Conservation (phyloP, 2,797 vertebrate species). For the Dendrocincla tyrannina region DNA sequence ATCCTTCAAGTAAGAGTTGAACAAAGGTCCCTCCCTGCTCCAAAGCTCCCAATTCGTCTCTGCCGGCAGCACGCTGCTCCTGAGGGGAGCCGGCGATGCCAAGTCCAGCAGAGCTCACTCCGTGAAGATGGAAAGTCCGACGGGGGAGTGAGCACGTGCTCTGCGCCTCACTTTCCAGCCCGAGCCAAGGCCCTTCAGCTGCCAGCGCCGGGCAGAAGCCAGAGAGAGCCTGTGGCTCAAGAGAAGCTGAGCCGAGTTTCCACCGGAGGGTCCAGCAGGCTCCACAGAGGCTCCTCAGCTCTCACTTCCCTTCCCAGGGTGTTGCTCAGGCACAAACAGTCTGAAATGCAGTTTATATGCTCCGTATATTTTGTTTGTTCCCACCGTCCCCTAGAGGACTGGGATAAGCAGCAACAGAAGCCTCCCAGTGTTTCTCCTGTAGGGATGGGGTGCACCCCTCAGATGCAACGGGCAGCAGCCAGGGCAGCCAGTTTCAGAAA, state of each 20-base stretch:
- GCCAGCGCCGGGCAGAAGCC: slow-evolving; percentile 64
- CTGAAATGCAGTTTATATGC: not conserved
- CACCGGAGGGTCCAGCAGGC: not conserved
- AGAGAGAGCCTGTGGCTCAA: slow-evolving; percentile 70
- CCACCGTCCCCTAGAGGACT: not conserved
- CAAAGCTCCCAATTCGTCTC: not conserved
- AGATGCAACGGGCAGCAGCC: rapidly evolving
- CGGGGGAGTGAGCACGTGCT: not conserved
- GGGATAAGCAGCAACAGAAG: not conserved
- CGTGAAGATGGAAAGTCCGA: not conserved
- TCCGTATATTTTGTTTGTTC: not conserved
- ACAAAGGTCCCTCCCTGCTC: not conserved
- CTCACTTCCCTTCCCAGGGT: not conserved
- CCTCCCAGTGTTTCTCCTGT: not conserved
- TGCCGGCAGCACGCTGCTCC: not conserved
- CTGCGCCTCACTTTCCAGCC: slow-evolving; percentile 20
- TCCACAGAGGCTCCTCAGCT: not conserved
- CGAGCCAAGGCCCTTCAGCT: not conserved
- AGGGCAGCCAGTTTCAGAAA: not conserved
- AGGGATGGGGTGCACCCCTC: rapidly evolving
- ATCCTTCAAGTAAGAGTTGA: not conserved
- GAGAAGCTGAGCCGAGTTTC: slow-evolving; percentile 68
- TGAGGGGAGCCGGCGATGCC: not conserved
- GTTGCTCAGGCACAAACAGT: not conserved
- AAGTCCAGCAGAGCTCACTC: not conserved